Conservation (phyloP, 2,113 vertebrate genomes). For the Rhinichthys klamathensis region DNA sequence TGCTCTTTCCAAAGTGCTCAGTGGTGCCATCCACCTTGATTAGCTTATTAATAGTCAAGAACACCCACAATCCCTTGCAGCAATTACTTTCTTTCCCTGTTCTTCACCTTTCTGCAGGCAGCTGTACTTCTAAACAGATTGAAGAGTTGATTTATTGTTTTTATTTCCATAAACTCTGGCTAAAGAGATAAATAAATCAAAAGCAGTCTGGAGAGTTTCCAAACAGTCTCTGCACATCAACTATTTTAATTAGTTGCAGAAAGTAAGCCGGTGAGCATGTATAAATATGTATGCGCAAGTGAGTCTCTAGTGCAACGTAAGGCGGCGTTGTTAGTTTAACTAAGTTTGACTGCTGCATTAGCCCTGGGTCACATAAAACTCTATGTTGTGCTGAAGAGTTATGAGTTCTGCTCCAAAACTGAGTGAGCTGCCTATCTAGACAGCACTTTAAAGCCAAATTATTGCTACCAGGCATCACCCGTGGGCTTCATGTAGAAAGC, state of each 20-base stretch:
- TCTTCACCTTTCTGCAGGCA: slow-evolving; percentile 58
- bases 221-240: slow-evolving; percentile 52
- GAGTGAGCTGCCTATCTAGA: background rate
- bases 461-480: background rate
- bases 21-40: slow-evolving; percentile 9
- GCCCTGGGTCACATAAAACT: slow-evolving; percentile 27
- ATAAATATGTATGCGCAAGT: slow-evolving; percentile 54
- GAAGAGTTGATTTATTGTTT: slow-evolving; percentile 64
- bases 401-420: background rate
- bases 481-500: no score
- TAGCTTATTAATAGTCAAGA: slow-evolving; percentile 46
- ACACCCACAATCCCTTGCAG: background rate
- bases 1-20: slow-evolving; percentile 13
- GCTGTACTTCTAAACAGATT: slow-evolving; percentile 56
- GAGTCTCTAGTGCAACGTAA: slow-evolving; percentile 52
- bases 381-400: background rate
- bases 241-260: slow-evolving; percentile 67
- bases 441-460: background rate
- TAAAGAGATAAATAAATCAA: slow-evolving; percentile 49
- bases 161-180: slow-evolving; percentile 54
- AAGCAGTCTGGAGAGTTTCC: slow-evolving; percentile 57
- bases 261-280: slow-evolving; percentile 56
- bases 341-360: slow-evolving; percentile 42
- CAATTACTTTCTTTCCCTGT: slow-evolving; percentile 46
- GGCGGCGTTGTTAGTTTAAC: slow-evolving; percentile 33